Conservation (phyloP, 2,888 invertebrate species). For the Stramonita haemastoma region DNA sequence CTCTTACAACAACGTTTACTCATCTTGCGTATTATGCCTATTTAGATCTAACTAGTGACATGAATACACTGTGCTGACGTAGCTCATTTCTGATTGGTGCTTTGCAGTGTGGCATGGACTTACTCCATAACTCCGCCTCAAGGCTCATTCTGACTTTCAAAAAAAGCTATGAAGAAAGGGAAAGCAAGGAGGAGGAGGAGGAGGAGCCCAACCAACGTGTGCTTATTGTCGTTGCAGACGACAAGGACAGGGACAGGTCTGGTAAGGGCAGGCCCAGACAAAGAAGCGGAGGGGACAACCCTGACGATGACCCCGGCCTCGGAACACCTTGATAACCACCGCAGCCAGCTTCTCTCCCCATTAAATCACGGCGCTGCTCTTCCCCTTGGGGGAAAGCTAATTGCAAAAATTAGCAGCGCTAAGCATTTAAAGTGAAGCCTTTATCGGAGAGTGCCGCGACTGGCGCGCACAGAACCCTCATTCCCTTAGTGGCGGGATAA, state of each 20-base stretch:
- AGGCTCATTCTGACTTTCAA: too few species aligned
- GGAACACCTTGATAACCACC: neutral
- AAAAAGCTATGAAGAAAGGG: neutral
- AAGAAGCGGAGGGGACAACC: neutral
- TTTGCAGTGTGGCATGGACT: too few species aligned
- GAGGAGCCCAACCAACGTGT: too few species aligned
- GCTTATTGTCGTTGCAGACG: too few species aligned
- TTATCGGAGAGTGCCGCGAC: conserved; percentile 18
- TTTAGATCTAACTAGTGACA: too few species aligned
- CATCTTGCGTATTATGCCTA: too few species aligned
- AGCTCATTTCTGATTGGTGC: too few species aligned
- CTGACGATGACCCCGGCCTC: conserved; percentile 17
- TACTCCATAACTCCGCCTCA: too few species aligned
- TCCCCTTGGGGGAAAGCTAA: conserved; percentile 34
- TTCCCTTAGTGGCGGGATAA: neutral
- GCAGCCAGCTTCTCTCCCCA: conserved; percentile 2
- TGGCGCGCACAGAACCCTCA: neutral
- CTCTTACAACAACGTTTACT: too few species aligned
- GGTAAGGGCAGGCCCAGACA: neutral
- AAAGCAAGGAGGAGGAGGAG: neutral
- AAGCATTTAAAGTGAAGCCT: conserved; percentile 40
- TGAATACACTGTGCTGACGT: too few species aligned
- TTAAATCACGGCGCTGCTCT: conserved; percentile 44
- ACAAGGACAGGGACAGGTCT: too few species aligned
- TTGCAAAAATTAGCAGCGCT: conserved; percentile 46